These are phyloP conservation scores for Trichomycterus rosablanca DNA, from an alignment of 2,113 vertebrate species.

Conservation along the genomic window DNA sequence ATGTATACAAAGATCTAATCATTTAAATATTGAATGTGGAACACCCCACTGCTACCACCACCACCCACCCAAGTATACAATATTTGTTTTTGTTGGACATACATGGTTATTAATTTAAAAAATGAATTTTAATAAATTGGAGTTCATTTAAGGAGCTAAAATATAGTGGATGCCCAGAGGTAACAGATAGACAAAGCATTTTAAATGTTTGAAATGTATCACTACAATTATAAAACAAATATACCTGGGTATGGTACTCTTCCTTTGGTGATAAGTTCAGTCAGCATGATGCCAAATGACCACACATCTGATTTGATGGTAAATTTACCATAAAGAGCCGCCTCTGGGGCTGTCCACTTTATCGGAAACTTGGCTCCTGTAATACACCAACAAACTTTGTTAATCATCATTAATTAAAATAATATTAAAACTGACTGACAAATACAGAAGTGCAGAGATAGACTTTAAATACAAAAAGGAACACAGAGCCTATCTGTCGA, in stretches of 20 bases:
- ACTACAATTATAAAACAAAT: neutral
- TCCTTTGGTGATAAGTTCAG: slow-evolving; percentile 93
- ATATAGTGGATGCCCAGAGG: no score
- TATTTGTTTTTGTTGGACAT: no score
- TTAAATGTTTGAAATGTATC: neutral
- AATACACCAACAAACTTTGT: slow-evolving; percentile 37
- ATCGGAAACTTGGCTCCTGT: slow-evolving; percentile 96
- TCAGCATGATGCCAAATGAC: slow-evolving; percentile 95
- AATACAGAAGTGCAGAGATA: slow-evolving; percentile 5
- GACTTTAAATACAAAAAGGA: slow-evolving; percentile 1
- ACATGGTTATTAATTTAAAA: no score
- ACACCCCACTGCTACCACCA: no score
- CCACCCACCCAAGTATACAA: no score
- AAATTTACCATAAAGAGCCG: slow-evolving; percentile 87
- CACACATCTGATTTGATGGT: slow-evolving; percentile 97
- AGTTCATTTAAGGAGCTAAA: no score
- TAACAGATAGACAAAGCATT: no score
- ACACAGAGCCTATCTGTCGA: neutral
- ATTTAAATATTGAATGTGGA: no score
- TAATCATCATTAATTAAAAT: slow-evolving; percentile 30
- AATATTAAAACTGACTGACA: neutral
- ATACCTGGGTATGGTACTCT: slow-evolving; percentile 94
- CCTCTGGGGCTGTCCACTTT: slow-evolving; percentile 97
- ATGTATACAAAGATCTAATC: no score
- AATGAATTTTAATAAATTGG: neutral